Conservation (phyloP, 2,888 invertebrate genomes). For the Nymphalis urticae region DNA sequence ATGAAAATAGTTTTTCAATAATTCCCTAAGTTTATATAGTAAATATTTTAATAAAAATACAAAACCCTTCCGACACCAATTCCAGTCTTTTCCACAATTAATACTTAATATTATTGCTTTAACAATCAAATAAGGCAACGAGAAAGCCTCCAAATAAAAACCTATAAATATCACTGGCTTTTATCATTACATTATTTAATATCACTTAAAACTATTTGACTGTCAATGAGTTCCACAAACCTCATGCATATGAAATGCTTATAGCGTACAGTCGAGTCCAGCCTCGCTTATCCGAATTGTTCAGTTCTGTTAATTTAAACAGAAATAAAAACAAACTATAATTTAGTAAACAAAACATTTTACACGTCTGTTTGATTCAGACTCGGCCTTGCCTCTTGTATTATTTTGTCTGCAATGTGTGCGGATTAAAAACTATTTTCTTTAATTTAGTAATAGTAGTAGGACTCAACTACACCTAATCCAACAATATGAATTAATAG, state of each 20-base stretch:
- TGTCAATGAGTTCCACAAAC: background rate
- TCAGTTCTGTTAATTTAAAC: too few species aligned
- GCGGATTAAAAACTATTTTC: too few species aligned
- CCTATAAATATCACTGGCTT: slow-evolving; percentile 26
- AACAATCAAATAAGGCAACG: slow-evolving; percentile 26
- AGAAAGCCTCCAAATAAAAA: slow-evolving; percentile 18
- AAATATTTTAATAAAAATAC: slow-evolving; percentile 18
- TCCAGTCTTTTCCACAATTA: slow-evolving; percentile 35
- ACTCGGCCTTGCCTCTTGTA: too few species aligned
- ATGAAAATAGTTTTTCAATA: slow-evolving; percentile 2
- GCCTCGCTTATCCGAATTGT: too few species aligned
- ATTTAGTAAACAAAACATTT: too few species aligned
- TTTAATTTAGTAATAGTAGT: too few species aligned
- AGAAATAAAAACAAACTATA: too few species aligned
- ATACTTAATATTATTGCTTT: slow-evolving; percentile 33
- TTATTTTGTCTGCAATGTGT: too few species aligned
- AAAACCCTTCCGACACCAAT: slow-evolving; percentile 19
- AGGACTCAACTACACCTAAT: too few species aligned
- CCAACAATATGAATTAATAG: too few species aligned
- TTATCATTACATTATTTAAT: slow-evolving; percentile 21
- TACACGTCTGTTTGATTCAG: too few species aligned
- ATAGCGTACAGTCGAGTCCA: too few species aligned
- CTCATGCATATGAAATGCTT: background rate
- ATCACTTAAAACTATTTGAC: slow-evolving; percentile 10
- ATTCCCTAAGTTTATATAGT: slow-evolving; percentile 4